Percentiles rank a stretch among this genome's conserved stretches.
Conservation (phyloP, 2,888 invertebrate genomes). For the Aphidius colemani region DNA sequence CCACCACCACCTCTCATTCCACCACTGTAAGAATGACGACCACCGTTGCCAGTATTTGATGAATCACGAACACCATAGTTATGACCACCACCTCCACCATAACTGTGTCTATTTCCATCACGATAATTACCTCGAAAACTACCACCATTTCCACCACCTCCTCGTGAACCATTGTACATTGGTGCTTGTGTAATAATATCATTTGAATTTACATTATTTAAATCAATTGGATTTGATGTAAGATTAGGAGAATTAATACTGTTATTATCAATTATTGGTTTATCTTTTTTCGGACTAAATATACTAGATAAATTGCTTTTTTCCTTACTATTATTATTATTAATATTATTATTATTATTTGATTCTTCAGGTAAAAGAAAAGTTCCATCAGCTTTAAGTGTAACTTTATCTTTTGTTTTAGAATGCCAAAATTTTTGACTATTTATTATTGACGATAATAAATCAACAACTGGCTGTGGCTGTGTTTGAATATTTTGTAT, state of each 20-base stretch:
- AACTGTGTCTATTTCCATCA: conserved; percentile 48
- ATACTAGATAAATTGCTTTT: too few relatives aligned
- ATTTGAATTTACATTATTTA: conserved; percentile 46
- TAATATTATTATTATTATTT: conserved; percentile 39
- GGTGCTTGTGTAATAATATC: conserved; percentile 63
- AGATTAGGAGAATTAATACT: not conserved
- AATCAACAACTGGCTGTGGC: conserved; percentile 58
- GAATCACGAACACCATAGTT: conserved; percentile 42
- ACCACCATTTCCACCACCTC: conserved; percentile 56
- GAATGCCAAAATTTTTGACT: conserved; percentile 75
- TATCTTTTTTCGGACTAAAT: conserved; percentile 1
- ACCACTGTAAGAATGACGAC: conserved; percentile 55
- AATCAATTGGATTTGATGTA: conserved; percentile 40
- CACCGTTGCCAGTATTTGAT: conserved; percentile 48
- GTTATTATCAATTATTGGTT: conserved; percentile 3
- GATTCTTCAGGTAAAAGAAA: conserved; percentile 62
- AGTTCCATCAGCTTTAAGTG: conserved; percentile 68
- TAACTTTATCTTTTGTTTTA: conserved; percentile 63
- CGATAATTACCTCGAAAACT: conserved; percentile 49
- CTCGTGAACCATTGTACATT: conserved; percentile 68
- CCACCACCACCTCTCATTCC: conserved; percentile 40
- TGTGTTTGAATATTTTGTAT: conserved; percentile 31
- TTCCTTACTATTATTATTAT: too few relatives aligned
- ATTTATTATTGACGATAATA: conserved; percentile 73
- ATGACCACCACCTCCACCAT: conserved; percentile 53